Conservation (phyloP, 2,888 invertebrate species). For the Perithous albicinctus region DNA sequence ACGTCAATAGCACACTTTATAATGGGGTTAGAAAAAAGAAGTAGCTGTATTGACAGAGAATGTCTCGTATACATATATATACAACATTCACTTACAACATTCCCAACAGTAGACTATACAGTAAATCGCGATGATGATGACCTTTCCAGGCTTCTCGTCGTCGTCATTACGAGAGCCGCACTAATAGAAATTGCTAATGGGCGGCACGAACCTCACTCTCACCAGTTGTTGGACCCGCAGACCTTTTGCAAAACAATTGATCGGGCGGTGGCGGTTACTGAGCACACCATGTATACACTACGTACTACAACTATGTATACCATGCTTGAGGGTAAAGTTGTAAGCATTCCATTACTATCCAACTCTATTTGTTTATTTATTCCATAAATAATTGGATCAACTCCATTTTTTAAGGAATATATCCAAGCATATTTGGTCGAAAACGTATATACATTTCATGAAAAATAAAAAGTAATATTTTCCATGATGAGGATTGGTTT, state of each 20-base stretch:
- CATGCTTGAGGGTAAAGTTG: background rate
- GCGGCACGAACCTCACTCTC: conserved; percentile 31
- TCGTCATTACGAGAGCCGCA: conserved; percentile 71
- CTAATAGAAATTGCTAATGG: conserved; percentile 77
- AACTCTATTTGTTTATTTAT: too few relatives aligned
- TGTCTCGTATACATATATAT: background rate
- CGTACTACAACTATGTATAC: background rate
- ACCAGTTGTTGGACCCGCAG: conserved; percentile 72
- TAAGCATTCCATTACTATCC: too few relatives aligned
- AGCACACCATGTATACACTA: conserved; percentile 3
- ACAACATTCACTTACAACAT: conserved; percentile 10
- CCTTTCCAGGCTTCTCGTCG: conserved; percentile 66
- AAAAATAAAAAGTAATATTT: too few relatives aligned
- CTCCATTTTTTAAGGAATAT: too few relatives aligned
- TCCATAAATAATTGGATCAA: too few relatives aligned
- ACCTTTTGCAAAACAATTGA: conserved; percentile 81
- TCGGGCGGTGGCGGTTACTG: conserved; percentile 69
- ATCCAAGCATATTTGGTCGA: too few relatives aligned
- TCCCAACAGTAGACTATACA: conserved; percentile 9
- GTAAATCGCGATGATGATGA: conserved; percentile 57
- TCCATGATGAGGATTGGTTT: too few relatives aligned
- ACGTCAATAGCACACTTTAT: too few relatives aligned
- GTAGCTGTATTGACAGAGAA: too few relatives aligned
- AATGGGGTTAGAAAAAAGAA: too few relatives aligned
- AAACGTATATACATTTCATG: too few relatives aligned